Evolutionary conservation across 2,888 invertebrate genomes (phyloP).

Genomic region (Drosophila demipolita): DNA sequence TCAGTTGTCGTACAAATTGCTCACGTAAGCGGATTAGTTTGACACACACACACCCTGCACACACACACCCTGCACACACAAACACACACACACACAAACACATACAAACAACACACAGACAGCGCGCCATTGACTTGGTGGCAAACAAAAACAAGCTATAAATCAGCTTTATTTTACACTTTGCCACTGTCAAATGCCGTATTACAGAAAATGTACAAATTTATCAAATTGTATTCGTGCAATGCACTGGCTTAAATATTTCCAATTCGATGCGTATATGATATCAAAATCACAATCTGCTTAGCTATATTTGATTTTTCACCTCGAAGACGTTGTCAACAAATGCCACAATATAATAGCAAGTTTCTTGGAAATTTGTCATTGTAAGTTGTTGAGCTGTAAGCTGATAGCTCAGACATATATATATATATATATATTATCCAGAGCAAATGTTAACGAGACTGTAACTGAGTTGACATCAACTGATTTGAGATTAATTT

Average conservation of each 20-base stretch:
- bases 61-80: not conserved
- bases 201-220: constrained; percentile 21
- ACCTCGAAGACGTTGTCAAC: constrained; percentile 23
- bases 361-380: constrained; percentile 3
- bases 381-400: not conserved
- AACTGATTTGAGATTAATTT: constrained; percentile 2
- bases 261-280: constrained; percentile 18
- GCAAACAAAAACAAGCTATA: constrained; percentile 51
- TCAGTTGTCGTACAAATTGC: constrained; percentile 71
- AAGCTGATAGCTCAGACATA: constrained; percentile 11
- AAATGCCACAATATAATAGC: constrained; percentile 8
- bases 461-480: constrained; percentile 40
- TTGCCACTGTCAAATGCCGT: constrained; percentile 22
- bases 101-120: not conserved
- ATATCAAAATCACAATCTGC: constrained; percentile 59
- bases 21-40: constrained; percentile 70
- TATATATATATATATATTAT: not conserved
- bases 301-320: constrained; percentile 47
- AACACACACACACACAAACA: not conserved
- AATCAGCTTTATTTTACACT: constrained; percentile 66
- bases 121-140: constrained; percentile 22
- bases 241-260: constrained; percentile 19
- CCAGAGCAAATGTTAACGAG: constrained; percentile 32
- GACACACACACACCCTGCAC: constrained; percentile 22
- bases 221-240: constrained; percentile 21